These are phyloP conservation scores for Cyphomyrus discorhynchus DNA, from an alignment of 2,113 vertebrate genomes.

Conservation along the genomic window DNA sequence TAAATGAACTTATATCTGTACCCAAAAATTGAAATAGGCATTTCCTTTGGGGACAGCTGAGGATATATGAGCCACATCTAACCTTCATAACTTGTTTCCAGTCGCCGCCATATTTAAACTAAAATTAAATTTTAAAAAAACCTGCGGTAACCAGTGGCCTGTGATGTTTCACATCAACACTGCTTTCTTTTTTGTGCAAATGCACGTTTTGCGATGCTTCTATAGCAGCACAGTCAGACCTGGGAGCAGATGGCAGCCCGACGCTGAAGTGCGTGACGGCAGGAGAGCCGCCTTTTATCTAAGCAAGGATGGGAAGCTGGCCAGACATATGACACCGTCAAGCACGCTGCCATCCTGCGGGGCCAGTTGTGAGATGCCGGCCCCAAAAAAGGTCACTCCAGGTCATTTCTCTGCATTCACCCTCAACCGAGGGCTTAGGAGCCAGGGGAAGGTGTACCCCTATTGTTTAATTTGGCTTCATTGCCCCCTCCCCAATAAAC, in stretches of 20 bases:
- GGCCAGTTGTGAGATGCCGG: neutral
- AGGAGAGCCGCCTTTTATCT: neutral
- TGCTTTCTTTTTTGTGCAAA: neutral
- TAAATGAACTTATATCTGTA: neutral
- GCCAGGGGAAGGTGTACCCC: neutral
- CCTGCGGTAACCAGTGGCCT: neutral
- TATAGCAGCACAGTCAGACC: neutral
- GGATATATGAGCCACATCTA: neutral
- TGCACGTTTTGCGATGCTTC: neutral
- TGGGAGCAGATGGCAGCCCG: conserved; percentile 10
- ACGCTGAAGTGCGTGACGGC: neutral
- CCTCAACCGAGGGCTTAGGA: neutral
- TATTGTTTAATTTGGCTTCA: neutral
- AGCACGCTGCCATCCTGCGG: neutral
- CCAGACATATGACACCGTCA: neutral
- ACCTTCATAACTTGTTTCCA: neutral
- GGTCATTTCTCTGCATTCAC: neutral
- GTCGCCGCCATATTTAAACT: neutral
- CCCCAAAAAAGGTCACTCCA: neutral
- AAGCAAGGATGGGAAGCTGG: neutral
- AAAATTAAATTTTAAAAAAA: neutral
- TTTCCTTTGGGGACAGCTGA: neutral
- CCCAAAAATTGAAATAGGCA: neutral
- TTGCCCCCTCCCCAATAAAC: neutral
- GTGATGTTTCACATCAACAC: neutral